Percentiles rank a stretch among this genome's conserved stretches.
Evolutionary conservation across 2,113 vertebrate genomes (phyloP).

Genomic region (Falco punctatus): DNA sequence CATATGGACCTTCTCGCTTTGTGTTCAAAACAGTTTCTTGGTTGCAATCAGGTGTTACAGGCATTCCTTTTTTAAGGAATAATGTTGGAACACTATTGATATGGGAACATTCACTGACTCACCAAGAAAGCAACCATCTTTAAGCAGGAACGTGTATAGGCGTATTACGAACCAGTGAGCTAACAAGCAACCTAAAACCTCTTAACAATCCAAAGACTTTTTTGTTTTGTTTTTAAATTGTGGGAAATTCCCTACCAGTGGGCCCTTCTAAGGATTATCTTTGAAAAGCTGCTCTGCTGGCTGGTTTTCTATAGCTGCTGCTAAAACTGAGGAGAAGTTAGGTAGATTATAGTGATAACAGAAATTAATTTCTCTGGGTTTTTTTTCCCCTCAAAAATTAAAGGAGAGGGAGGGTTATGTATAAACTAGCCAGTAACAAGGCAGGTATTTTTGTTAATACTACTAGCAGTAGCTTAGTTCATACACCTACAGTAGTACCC

Average conservation of each 20-base stretch:
- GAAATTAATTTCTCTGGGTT: not conserved
- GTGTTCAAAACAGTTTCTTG: not conserved
- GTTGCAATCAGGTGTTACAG: not conserved
- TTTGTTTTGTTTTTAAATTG: not conserved
- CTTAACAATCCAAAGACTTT: not conserved
- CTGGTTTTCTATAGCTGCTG: not conserved
- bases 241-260: not conserved
- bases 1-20: not conserved
- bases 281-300: not conserved
- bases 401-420: not conserved
- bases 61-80: not conserved
- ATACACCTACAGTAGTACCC: not conserved
- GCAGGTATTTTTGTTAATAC: not conserved
- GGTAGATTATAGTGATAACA: not conserved
- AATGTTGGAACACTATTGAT: not conserved
- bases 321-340: not conserved
- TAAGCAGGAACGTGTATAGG: not conserved
- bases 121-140: not conserved
- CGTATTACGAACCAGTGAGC: not conserved
- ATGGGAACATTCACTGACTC: not conserved
- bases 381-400: not conserved
- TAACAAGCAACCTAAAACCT: not conserved
- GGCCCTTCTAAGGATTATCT: not conserved
- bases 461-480: not conserved
- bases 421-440: not conserved